These are phyloP conservation scores for Chaetoderma sp. DNA, from an alignment of 2,888 invertebrate species.

Conservation along the genomic window DNA sequence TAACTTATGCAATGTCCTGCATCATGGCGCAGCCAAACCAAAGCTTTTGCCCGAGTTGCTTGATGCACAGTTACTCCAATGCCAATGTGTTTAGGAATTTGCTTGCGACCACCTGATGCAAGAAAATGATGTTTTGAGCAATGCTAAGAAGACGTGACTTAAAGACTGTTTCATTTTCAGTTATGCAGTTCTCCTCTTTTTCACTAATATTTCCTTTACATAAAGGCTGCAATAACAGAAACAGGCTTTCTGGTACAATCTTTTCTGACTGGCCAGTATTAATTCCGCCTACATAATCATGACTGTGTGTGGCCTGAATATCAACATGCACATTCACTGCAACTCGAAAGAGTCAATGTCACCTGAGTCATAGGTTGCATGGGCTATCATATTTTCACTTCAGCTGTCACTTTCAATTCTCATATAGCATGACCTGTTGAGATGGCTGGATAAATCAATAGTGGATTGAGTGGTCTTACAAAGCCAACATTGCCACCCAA, in stretches of 20 bases:
- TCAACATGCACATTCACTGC: neutral
- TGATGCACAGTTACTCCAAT: neutral
- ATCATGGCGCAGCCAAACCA: neutral
- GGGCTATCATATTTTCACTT: neutral
- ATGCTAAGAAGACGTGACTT: neutral
- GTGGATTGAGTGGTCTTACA: neutral
- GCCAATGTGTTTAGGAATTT: neutral
- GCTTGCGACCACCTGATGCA: neutral
- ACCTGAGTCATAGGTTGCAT: neutral
- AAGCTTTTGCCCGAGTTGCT: neutral
- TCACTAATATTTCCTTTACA: neutral
- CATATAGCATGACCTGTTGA: neutral
- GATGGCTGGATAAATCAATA: neutral
- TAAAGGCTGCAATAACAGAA: neutral
- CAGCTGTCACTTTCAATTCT: neutral
- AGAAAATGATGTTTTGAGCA: neutral
- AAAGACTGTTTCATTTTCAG: no score
- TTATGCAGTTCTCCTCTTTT: neutral
- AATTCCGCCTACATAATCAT: no score
- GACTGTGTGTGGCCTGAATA: neutral
- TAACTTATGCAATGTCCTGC: neutral
- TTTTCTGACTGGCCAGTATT: neutral
- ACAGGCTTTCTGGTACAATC: neutral
- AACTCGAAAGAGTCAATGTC: neutral
- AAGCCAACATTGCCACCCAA: neutral